Conservation (phyloP, 2,888 invertebrate species). For the Thecocarcelia acutangulata region DNA sequence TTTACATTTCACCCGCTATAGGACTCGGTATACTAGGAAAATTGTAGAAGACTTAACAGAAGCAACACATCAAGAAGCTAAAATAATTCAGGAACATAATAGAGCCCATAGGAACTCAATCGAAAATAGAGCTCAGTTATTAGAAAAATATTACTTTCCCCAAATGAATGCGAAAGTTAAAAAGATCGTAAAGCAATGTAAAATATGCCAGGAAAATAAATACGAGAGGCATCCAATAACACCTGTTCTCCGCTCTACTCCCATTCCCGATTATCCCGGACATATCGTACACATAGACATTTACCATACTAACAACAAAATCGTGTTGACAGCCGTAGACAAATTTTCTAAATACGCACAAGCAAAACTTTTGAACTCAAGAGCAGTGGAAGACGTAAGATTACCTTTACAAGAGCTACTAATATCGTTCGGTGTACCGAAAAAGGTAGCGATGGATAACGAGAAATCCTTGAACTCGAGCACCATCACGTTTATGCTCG, state of each 20-base stretch:
- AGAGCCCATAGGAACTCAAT: not conserved
- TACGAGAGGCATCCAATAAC: not conserved
- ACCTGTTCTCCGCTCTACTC: not conserved
- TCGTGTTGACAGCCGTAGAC: not conserved
- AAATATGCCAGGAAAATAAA: not conserved
- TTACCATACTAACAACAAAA: not conserved
- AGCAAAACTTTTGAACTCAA: not conserved
- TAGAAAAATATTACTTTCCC: not conserved
- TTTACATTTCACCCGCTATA: not conserved
- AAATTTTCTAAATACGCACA: not conserved
- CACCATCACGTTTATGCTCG: not conserved
- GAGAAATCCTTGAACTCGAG: not conserved
- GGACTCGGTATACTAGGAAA: not conserved
- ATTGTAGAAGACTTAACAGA: not conserved
- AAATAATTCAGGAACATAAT: not conserved
- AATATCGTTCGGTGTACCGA: not conserved
- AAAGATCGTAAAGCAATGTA: not conserved
- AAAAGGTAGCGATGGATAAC: not conserved
- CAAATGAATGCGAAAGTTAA: not conserved
- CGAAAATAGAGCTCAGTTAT: not conserved
- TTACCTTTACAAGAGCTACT: not conserved
- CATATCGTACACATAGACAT: too few species aligned
- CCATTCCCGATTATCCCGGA: not conserved
- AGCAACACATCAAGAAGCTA: not conserved
- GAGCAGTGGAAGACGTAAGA: not conserved